phyloP scores from a whole-genome alignment of 2,888 invertebrate genomes.

The Camponotus fellah region DNA sequence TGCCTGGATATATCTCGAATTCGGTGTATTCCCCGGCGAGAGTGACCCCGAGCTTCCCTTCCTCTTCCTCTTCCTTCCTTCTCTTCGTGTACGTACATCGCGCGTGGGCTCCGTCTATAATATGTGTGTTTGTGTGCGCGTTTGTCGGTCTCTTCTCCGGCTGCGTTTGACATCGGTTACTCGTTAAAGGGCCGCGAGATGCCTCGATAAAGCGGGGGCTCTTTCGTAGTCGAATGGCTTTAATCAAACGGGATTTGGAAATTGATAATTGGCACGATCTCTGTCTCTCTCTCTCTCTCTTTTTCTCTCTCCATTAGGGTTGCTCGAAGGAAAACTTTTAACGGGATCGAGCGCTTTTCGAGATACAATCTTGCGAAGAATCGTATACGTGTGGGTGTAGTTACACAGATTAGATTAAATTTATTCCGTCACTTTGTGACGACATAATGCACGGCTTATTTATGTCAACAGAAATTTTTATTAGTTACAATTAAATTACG shows the following conservation, averaged over 20 bases:
- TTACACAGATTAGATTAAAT: neutral
- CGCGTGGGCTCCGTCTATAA: constrained; percentile 28
- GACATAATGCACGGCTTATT: neutral
- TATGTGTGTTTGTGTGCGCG: constrained; percentile 17
- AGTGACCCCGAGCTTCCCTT: constrained; percentile 70
- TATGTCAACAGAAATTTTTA: neutral
- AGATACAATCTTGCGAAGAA: constrained; percentile 24
- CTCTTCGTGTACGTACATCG: constrained; percentile 35
- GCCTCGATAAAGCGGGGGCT: constrained; percentile 75
- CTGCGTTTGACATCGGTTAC: constrained; percentile 78
- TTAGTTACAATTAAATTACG: neutral
- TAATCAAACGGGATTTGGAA: constrained; percentile 73
- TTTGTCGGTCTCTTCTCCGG: constrained; percentile 66
- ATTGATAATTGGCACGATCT: constrained; percentile 72
- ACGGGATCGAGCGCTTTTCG: constrained; percentile 16
- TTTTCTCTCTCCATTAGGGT: constrained; percentile 27
- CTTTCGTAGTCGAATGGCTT: constrained; percentile 70
- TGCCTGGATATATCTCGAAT: constrained; percentile 81
- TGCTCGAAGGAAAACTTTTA: constrained; percentile 46
- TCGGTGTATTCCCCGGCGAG: constrained; percentile 78
- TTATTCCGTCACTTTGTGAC: neutral
- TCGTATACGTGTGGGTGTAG: neutral
- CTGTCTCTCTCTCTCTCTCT: constrained; percentile 41
- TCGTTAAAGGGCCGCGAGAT: constrained; percentile 77
- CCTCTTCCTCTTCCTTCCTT: constrained; percentile 56